Conservation (phyloP, 2,888 invertebrate genomes). For the Parasteatoda lunata region DNA sequence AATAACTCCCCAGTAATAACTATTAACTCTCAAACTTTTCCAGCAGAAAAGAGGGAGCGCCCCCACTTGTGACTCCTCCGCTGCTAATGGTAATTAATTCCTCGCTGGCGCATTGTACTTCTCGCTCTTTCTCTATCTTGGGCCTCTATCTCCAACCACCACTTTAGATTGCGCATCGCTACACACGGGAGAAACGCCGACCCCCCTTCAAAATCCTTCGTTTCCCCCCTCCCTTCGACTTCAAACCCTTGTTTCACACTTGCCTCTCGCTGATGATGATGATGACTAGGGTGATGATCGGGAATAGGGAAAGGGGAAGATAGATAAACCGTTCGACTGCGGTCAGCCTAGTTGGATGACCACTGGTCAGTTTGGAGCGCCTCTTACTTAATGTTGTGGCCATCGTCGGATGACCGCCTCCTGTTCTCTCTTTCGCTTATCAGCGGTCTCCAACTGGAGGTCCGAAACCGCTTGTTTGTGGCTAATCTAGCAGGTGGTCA, state of each 20-base stretch:
- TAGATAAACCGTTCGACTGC: conserved; percentile 14
- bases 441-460: conserved; percentile 5
- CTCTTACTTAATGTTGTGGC: conserved; percentile 55
- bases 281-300: conserved; percentile 45
- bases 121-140: conserved; percentile 20
- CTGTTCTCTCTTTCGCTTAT: conserved; percentile 13
- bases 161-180: conserved; percentile 64
- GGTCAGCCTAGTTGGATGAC: conserved; percentile 27
- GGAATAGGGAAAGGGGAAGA: conserved; percentile 3
- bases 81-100: conserved; percentile 66
- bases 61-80: conserved; percentile 56
- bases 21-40: conserved; percentile 69
- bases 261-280: conserved; percentile 49
- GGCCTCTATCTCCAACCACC: conserved; percentile 50
- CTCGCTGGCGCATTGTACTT: conserved; percentile 46
- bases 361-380: conserved; percentile 31
- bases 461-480: conserved; percentile 45
- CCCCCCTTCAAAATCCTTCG: not conserved
- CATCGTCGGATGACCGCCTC: conserved; percentile 51
- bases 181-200: conserved; percentile 38
- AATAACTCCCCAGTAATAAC: conserved; percentile 69
- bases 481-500: conserved; percentile 65
- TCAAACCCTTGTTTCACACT: conserved; percentile 32
- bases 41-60: conserved; percentile 52
- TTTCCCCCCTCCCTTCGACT: conserved; percentile 3